Evolutionary conservation across 2,888 invertebrate species (phyloP), one percentile per base, ranked within the genome.

Genomic region (Coecobrya sp.): DNA sequence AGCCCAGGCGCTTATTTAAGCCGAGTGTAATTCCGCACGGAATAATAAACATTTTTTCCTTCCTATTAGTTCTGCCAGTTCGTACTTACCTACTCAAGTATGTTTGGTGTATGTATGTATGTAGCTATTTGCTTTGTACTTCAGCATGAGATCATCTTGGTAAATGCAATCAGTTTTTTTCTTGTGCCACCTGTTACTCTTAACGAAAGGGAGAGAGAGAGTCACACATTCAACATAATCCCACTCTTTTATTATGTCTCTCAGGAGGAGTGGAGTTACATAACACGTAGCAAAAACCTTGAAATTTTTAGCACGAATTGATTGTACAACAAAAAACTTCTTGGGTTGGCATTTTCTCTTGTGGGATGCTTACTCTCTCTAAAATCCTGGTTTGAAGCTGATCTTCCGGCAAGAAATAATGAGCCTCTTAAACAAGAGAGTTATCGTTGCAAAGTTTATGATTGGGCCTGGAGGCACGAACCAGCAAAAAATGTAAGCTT

Each of bases 231-330:
- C 22, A 82, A 42, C 27, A 82, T 62, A 62, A 45, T 90, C 55
- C 30, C 59, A 84, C 49, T 55, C 8, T 45, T 25, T 82, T 79
- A 36, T 45, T 55, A 27, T 45, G 86, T 36, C 73, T 86, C 86
- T 49, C 52, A 49, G 82, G 49, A 62, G 52, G 59, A 76, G 73
- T 62, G 25, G 36, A 30, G 68, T 91, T 91, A 87, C 87, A 81
- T 81, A 91, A 91, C 81, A 81, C 59, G 70, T 86, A 52, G 79
- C 55, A 87, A 52, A 87, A 91, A 91, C 91, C 91, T 91, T 91
- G 91, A 91, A 91, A 76, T 42, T 84, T 87, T 88, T 88, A 88
- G 81, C 88, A 88, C 88, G 76, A 84, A 59, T 30, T 62, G 82
- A 27, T 42, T 73, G 42, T 68, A 42, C 65, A 30, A 30, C 65